Conservation (phyloP, 2,888 invertebrate species). For the Andrena dorsata region DNA sequence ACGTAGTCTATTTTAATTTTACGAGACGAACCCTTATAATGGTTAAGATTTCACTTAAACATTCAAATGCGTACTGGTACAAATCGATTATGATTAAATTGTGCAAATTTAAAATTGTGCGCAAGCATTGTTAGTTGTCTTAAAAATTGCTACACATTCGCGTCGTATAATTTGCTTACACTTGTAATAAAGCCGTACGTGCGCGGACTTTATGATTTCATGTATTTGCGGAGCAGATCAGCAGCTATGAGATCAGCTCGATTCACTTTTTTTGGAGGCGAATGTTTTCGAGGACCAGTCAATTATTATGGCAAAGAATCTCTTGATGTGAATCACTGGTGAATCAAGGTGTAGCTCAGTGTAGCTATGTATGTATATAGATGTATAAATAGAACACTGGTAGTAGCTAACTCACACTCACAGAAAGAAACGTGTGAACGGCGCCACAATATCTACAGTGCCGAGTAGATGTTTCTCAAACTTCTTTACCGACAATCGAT, state of each 20-base stretch:
- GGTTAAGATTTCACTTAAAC: slow-evolving; percentile 1
- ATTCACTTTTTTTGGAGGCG: neutral
- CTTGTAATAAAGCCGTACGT: slow-evolving; percentile 18
- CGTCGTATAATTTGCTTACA: slow-evolving; percentile 47
- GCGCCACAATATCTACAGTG: neutral
- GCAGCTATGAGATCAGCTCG: neutral
- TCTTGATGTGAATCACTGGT: slow-evolving; percentile 22
- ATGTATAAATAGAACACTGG: slow-evolving; percentile 5
- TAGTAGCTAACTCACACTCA: slow-evolving; percentile 11
- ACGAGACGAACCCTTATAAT: neutral
- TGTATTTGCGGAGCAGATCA: slow-evolving; percentile 5
- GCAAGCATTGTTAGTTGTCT: slow-evolving; percentile 22
- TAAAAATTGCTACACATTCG: slow-evolving; percentile 3
- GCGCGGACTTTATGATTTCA: slow-evolving; percentile 30
- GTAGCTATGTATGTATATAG: neutral
- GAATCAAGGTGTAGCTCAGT: too few species aligned
- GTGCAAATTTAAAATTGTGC: slow-evolving; percentile 17
- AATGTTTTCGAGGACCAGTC: slow-evolving; percentile 50
- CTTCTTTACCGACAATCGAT: too few species aligned
- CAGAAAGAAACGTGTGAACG: neutral
- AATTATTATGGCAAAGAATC: slow-evolving; percentile 26
- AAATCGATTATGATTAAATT: neutral
- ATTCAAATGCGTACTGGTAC: slow-evolving; percentile 1
- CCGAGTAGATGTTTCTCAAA: too few species aligned
- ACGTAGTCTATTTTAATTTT: slow-evolving; percentile 20